Conservation (phyloP, 2,888 invertebrate species). For the Drosophila anomelani region DNA sequence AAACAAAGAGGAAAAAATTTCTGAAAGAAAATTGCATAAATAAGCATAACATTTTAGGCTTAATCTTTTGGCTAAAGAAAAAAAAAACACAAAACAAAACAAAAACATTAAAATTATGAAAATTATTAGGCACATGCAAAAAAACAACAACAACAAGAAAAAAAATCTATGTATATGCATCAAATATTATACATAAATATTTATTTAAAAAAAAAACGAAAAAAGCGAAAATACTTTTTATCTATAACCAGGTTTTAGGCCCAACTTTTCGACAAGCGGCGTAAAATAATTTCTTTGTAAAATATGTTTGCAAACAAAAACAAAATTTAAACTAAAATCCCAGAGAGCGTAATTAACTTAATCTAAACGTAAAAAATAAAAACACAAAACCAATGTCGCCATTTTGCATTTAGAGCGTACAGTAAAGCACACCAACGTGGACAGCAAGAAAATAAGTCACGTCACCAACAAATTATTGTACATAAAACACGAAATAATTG, state of each 20-base stretch:
- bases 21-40: slow-evolving; percentile 64
- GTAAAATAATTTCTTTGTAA: slow-evolving; percentile 84
- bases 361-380: slow-evolving; percentile 50
- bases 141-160: slow-evolving; percentile 12
- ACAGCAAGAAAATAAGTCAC: slow-evolving; percentile 1
- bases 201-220: slow-evolving; percentile 52
- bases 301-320: slow-evolving; percentile 56
- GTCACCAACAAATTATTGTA: slow-evolving; percentile 40
- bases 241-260: slow-evolving; percentile 65
- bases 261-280: slow-evolving; percentile 70
- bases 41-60: slow-evolving; percentile 71
- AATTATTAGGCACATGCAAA: slow-evolving; percentile 35
- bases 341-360: slow-evolving; percentile 57
- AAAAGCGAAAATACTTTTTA: slow-evolving; percentile 30
- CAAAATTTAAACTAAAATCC: slow-evolving; percentile 43
- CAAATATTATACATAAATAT: slow-evolving; percentile 61
- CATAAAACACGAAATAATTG: slow-evolving; percentile 38
- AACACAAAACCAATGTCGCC: slow-evolving; percentile 80
- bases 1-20: slow-evolving; percentile 61
- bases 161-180: slow-evolving; percentile 43
- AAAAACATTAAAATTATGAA: slow-evolving; percentile 40
- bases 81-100: slow-evolving; percentile 37
- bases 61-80: slow-evolving; percentile 74
- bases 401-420: slow-evolving; percentile 82
- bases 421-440: slow-evolving; percentile 34